Percentiles rank a stretch among this genome's conserved stretches.
Evolutionary conservation across 1,140 invertebrate genomes (phyloP).

Genomic region (Drosophila persimilis): DNA sequence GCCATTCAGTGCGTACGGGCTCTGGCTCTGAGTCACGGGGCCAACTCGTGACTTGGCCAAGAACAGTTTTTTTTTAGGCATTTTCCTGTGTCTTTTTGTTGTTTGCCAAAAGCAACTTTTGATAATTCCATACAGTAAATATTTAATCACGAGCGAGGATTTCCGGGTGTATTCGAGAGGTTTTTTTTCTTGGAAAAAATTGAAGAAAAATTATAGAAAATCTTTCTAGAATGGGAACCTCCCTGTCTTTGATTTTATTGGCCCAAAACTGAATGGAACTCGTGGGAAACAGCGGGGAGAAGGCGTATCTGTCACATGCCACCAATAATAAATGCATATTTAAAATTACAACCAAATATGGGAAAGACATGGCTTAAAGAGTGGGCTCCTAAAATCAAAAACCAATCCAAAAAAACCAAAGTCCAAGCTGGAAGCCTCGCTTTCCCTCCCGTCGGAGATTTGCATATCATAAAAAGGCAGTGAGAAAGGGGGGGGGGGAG

Average conservation of each 20-base stretch:
- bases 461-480: conserved; percentile 37
- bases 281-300: no score
- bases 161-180: not conserved
- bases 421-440: conserved; percentile 27
- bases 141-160: conserved; percentile 17
- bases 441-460: conserved; percentile 51
- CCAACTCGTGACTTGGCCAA: conserved; percentile 43
- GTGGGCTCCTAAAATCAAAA: conserved; percentile 48
- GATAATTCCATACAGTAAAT: conserved; percentile 25
- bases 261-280: no score
- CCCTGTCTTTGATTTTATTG: no score
- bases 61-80: conserved; percentile 15
- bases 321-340: conserved; percentile 61
- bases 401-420: conserved; percentile 11
- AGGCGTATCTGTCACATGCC: not conserved
- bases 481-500: not conserved
- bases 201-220: no score
- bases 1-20: no score
- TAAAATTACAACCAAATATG: conserved; percentile 55
- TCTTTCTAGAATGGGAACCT: no score
- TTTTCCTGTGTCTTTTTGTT: conserved; percentile 6
- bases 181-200: no score
- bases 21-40: conserved; percentile 10
- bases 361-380: conserved; percentile 15
- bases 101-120: conserved; percentile 15